Percentiles rank a stretch among this genome's conserved stretches.
These are phyloP conservation scores for Sparus aurata DNA, from an alignment of 2,797 vertebrate genomes.

Conservation along the genomic window DNA sequence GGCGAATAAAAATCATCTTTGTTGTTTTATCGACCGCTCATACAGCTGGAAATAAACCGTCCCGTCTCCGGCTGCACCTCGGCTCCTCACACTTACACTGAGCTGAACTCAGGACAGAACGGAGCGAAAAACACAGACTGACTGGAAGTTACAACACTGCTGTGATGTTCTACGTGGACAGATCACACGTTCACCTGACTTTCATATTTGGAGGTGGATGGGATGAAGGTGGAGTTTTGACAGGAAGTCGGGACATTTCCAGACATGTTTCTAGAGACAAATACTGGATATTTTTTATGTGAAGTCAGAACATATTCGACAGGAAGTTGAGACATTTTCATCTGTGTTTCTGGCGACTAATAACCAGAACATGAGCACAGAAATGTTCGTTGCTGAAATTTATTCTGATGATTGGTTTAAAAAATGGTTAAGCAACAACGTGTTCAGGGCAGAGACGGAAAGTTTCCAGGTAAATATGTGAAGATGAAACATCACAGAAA, in stretches of 20 bases:
- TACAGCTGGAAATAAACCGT: background rate
- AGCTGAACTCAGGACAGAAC: background rate
- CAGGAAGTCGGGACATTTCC: too few relatives aligned
- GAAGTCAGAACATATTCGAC: too few relatives aligned
- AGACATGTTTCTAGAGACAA: too few relatives aligned
- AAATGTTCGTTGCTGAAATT: too few relatives aligned
- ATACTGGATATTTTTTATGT: too few relatives aligned
- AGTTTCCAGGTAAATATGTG: background rate
- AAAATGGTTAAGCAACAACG: too few relatives aligned
- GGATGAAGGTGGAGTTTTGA: too few relatives aligned
- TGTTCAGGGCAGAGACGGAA: background rate
- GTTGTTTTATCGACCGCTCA: slow-evolving; percentile 42
- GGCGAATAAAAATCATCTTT: slow-evolving; percentile 29
- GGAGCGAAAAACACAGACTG: background rate
- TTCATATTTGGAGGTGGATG: too few relatives aligned
- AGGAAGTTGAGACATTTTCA: too few relatives aligned
- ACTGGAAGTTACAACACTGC: background rate
- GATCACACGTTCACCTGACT: background rate
- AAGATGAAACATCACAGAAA: background rate
- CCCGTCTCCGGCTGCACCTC: background rate
- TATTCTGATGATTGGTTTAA: too few relatives aligned
- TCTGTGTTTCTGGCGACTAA: too few relatives aligned
- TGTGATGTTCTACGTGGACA: background rate
- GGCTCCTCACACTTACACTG: background rate
- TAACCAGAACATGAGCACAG: too few relatives aligned